These are phyloP conservation scores for Lepidurus packardi DNA, from an alignment of 1,140 invertebrate species.

Conservation along the genomic window DNA sequence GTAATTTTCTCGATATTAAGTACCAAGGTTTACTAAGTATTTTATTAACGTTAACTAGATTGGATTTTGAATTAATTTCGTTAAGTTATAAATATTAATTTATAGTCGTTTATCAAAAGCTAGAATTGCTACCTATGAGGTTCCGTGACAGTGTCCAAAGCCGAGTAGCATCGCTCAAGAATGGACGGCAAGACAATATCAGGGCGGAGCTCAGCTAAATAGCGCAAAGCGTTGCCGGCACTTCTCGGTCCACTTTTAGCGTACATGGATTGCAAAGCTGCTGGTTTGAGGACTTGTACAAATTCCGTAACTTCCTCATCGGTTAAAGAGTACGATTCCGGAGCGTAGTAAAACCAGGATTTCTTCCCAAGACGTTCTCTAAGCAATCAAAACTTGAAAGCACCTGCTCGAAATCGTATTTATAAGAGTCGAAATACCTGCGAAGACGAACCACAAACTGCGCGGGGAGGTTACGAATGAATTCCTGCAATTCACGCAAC, in stretches of 20 bases:
- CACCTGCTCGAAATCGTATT: neutral
- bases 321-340: slow-evolving; percentile 62
- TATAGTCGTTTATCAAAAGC: neutral
- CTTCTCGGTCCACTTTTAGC: slow-evolving; percentile 60
- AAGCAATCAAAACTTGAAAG: slow-evolving; percentile 39
- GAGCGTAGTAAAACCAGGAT: slow-evolving; percentile 63
- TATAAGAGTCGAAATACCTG: neutral
- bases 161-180: slow-evolving; percentile 68
- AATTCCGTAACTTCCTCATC: slow-evolving; percentile 78
- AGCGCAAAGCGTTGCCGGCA: slow-evolving; percentile 61
- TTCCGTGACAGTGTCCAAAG: slow-evolving; percentile 78
- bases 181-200: slow-evolving; percentile 74
- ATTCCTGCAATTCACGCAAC: slow-evolving; percentile 57
- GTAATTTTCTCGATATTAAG: no score
- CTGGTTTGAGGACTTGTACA: slow-evolving; percentile 58
- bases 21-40: neutral
- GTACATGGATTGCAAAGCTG: slow-evolving; percentile 68
- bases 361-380: slow-evolving; percentile 57
- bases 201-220: slow-evolving; percentile 70
- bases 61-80: neutral
- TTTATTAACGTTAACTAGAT: neutral
- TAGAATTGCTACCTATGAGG: slow-evolving; percentile 55
- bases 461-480: slow-evolving; percentile 55
- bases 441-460: slow-evolving; percentile 54
- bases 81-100: no score